Evolutionary conservation across 1,140 invertebrate species (phyloP).

Genomic region (Macrosteles quadrilineatus): DNA sequence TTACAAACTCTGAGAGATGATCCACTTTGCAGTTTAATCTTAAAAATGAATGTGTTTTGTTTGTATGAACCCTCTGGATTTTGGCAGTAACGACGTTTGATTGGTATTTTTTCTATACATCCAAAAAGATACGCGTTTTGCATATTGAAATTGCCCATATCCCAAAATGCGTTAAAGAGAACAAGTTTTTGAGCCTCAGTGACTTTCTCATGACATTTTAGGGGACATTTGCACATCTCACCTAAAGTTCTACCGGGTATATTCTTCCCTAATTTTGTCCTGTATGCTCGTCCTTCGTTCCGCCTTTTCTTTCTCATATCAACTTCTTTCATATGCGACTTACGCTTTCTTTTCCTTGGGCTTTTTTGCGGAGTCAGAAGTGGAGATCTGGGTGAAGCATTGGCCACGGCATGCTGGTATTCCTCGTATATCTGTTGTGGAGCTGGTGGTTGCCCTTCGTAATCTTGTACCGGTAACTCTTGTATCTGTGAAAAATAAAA

Average conservation of each 20-base stretch:
- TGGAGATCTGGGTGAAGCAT: no score
- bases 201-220: not conserved
- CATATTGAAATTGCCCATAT: conserved; percentile 11
- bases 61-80: not conserved
- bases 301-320: no score
- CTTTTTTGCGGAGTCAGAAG: no score
- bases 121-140: conserved; percentile 17
- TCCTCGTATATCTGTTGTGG: not conserved
- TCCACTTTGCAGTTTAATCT: not conserved
- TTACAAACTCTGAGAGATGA: not conserved
- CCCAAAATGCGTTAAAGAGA: conserved; percentile 9
- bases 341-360: no score
- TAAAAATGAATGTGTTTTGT: not conserved
- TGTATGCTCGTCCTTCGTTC: not conserved
- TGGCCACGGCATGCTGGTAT: not conserved
- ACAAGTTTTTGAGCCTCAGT: not conserved
- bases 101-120: not conserved
- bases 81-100: conserved; percentile 4
- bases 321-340: no score
- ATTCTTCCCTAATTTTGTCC: no score
- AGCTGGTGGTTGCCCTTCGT: not conserved
- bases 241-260: no score
- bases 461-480: not conserved
- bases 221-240: no score
- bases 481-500: not conserved